Evolutionary conservation across 35 echinoderm and acorn worm genomes (phyloP).

Genomic region (Stichopus chloronotus): DNA sequence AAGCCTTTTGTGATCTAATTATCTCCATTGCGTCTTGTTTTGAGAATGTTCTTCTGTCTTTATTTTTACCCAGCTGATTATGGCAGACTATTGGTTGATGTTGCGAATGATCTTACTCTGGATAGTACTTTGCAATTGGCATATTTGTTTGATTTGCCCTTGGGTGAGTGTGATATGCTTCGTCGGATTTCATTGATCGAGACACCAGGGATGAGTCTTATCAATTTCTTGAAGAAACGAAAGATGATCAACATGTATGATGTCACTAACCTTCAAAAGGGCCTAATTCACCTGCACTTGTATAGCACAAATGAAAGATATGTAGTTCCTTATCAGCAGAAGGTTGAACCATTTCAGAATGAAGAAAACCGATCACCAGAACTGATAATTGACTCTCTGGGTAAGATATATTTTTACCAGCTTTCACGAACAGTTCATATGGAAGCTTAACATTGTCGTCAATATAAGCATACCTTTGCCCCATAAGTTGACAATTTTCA

Average conservation of each 20-base stretch:
- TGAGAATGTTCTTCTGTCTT: too few species aligned
- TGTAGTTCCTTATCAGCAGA: background rate
- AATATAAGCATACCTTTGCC: too few species aligned
- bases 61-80: background rate
- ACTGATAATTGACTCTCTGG: background rate
- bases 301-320: background rate
- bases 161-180: background rate
- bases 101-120: constrained; percentile 22
- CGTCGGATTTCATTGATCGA: constrained; percentile 12
- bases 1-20: too few species aligned
- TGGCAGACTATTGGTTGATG: background rate
- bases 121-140: constrained; percentile 18
- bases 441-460: too few species aligned
- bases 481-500: too few species aligned
- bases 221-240: constrained; percentile 27
- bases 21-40: too few species aligned
- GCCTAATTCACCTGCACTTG: background rate
- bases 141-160: background rate
- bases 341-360: background rate
- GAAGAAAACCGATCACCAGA: background rate
- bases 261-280: constrained; percentile 42
- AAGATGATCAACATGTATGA: constrained; percentile 43
- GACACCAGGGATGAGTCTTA: background rate
- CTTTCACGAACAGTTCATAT: too few species aligned
- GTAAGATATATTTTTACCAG: background rate